Evolutionary conservation across 2,113 vertebrate species (phyloP), one percentile per base, ranked within the genome.

Genomic region (Lanius ludovicianus): DNA sequence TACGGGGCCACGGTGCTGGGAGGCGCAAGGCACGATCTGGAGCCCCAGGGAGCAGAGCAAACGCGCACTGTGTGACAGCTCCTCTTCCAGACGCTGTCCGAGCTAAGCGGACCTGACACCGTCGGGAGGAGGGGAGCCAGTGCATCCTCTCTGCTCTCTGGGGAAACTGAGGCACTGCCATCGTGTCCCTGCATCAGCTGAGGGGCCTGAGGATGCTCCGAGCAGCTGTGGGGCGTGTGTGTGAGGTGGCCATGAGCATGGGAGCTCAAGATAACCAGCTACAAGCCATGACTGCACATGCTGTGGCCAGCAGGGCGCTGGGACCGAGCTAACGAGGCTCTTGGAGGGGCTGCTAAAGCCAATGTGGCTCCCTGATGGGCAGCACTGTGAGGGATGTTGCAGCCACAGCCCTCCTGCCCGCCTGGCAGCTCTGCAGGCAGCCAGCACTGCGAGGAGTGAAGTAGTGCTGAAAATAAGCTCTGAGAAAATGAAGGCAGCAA

Each of bases 301-400:
- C 81, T 55, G 71, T 0, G 11, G 39, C 11, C 76, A 94, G 76
- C 65, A 76, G 80, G 49, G 28, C 2, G 6, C 39, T 1, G 6
- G 33, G 39, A 6, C 31, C 0, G 2, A 35, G 59, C 27, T 65
- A n/a, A 41, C 2, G 1, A 19, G 37, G 60, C n/a, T 67, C 50
- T 13, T 30, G 81, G 31, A 39, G 73, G 56, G 73, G 27, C 25
- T 0, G 0, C 21, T 0, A 7, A 33, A 47, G 63, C 30, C 53
- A 15, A 0, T 2, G 59, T 2, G 3, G 71, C 63, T 80, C 44
- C 71, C 23, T 42, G 76, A 9, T 0, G 21, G 56, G 69, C 42
- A 78, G 39, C 49, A 18, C 88, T 14, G 71, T 0, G 4, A n/a
- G n/a, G 41, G 25, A 35, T 0, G 0, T 0, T 30, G 41, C 46